Conservation (phyloP, 53 echinoderm and acorn worm species). For the Mesocentrotus franciscanus region DNA sequence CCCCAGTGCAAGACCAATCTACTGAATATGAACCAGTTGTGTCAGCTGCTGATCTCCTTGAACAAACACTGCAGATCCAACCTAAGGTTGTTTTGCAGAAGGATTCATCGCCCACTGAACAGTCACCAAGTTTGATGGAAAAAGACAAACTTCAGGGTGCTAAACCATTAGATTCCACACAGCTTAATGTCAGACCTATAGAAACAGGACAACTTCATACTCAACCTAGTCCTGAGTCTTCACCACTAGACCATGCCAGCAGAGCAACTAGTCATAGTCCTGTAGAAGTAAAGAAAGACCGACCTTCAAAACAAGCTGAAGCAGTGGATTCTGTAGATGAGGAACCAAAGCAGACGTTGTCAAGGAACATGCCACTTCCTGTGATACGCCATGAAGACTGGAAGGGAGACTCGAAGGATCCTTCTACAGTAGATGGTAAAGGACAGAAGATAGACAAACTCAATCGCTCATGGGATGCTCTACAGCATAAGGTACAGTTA, state of each 20-base stretch:
- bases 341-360: not conserved
- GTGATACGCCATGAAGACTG: not conserved
- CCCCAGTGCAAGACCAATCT: slow-evolving; percentile 1
- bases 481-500: slow-evolving; percentile 80
- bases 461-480: slow-evolving; percentile 83
- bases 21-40: slow-evolving; percentile 63
- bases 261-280: not conserved
- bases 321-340: not conserved
- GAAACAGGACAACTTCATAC: not conserved
- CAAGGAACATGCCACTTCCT: slow-evolving; percentile 39
- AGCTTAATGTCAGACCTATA: not conserved
- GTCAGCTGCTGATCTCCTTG: slow-evolving; percentile 72
- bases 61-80: slow-evolving; percentile 74
- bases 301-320: not conserved
- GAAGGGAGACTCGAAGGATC: not conserved
- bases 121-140: not conserved
- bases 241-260: not conserved
- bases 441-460: slow-evolving; percentile 85
- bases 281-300: not conserved
- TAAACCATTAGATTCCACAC: not conserved
- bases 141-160: not conserved
- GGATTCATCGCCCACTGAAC: slow-evolving; percentile 31
- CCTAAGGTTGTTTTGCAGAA: slow-evolving; percentile 62
- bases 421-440: slow-evolving; percentile 40
- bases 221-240: not conserved